Conservation (phyloP, 2,797 vertebrate genomes). For the Tachyglossus aculeatus region DNA sequence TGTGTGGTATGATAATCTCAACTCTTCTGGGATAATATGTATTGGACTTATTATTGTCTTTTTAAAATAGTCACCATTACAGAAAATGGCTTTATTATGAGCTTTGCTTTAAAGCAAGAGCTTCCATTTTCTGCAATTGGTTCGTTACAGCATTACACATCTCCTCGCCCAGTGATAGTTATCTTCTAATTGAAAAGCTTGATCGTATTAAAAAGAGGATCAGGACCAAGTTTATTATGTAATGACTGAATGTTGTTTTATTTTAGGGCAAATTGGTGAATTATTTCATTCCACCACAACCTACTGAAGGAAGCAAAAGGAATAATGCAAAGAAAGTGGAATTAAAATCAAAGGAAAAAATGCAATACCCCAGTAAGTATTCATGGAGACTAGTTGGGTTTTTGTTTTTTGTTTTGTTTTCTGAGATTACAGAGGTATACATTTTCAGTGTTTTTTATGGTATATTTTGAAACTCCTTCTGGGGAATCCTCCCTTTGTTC, state of each 20-base stretch:
- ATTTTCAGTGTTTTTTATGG: not conserved
- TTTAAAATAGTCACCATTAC: constrained; percentile 3
- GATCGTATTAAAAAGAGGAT: constrained; percentile 16
- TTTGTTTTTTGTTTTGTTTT: no score
- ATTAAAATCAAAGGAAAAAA: constrained; percentile 85
- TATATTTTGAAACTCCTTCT: not conserved
- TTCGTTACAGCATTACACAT: constrained; percentile 7
- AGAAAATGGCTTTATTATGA: not conserved
- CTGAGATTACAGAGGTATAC: not conserved
- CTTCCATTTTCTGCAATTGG: not conserved
- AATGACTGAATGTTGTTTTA: constrained; percentile 58
- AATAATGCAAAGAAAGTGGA: constrained; percentile 70
- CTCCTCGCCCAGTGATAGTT: constrained; percentile 21
- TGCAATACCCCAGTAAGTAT: constrained; percentile 88
- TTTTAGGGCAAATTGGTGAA: constrained; percentile 92
- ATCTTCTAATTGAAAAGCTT: not conserved
- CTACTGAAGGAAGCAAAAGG: constrained; percentile 76
- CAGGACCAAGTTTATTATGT: constrained; percentile 17
- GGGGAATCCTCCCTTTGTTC: not conserved
- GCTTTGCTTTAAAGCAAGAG: constrained; percentile 5
- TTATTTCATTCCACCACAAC: constrained; percentile 91
- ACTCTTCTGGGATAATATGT: no score
- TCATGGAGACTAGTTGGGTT: no score
- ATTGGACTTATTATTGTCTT: not conserved
- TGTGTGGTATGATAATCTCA: no score